phyloP scores from a whole-genome alignment of 2,113 vertebrate genomes.

The Axis porcinus region DNA sequence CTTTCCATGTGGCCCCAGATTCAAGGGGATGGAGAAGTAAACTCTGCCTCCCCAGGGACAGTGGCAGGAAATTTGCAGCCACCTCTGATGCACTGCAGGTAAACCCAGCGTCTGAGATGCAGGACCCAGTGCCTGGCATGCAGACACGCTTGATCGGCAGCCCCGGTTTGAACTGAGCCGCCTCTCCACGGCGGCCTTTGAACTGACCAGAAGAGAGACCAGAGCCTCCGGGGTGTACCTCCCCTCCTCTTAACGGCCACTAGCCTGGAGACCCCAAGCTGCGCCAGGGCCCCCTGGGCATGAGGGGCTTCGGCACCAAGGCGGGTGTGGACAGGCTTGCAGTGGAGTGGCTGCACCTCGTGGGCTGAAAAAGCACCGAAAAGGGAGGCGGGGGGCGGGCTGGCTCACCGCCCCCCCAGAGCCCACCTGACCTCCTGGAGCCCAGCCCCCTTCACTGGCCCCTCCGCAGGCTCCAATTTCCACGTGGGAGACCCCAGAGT shows the following conservation, averaged over 20 bases:
- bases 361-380: fast-evolving
- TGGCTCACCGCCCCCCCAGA: fast-evolving
- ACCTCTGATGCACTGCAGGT: fast-evolving
- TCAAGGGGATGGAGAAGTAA: fast-evolving
- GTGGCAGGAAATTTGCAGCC: background rate
- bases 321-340: background rate
- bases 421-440: fast-evolving
- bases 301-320: background rate
- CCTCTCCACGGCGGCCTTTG: fast-evolving
- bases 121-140: fast-evolving
- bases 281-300: background rate
- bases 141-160: fast-evolving
- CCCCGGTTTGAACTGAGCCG: fast-evolving
- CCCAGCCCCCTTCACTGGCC: too few species aligned
- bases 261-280: background rate
- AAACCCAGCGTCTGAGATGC: fast-evolving
- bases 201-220: background rate
- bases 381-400: fast-evolving
- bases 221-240: fast-evolving
- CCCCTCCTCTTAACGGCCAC: background rate
- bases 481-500: background rate
- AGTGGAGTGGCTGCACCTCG: fast-evolving
- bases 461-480: background rate
- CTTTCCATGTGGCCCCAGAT: background rate
- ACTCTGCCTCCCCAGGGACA: fast-evolving